These are phyloP conservation scores for Drosophila gaucha DNA, from an alignment of 2,888 invertebrate species.

Conservation along the genomic window DNA sequence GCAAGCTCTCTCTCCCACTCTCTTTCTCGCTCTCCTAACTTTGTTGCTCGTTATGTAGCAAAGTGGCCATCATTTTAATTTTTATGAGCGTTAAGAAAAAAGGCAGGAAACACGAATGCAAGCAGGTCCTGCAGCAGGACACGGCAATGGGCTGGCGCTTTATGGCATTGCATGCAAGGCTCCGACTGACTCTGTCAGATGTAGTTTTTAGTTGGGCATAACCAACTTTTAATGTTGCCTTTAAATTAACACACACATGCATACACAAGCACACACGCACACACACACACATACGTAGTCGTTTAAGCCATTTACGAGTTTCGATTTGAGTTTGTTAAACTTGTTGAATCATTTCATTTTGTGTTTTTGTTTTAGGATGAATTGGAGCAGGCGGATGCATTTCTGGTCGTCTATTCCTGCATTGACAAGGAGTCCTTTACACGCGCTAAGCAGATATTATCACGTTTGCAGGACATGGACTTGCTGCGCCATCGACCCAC, in stretches of 20 bases:
- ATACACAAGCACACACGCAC: neutral
- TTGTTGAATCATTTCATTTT: constrained; percentile 51
- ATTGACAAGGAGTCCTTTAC: constrained; percentile 95
- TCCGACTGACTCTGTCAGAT: neutral
- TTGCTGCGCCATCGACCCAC: constrained; percentile 91
- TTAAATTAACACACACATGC: constrained; percentile 9
- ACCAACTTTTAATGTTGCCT: constrained; percentile 19
- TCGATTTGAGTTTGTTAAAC: constrained; percentile 27
- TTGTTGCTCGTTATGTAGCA: constrained; percentile 47
- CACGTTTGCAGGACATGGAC: constrained; percentile 91
- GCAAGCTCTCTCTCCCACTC: neutral
- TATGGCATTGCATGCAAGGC: constrained; percentile 17
- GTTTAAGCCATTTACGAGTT: constrained; percentile 10
- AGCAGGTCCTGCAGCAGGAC: constrained; percentile 27
- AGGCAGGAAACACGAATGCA: constrained; percentile 12
- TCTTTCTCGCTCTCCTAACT: constrained; percentile 13
- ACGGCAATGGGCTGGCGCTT: constrained; percentile 13
- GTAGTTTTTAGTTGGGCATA: constrained; percentile 11
- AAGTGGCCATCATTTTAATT: constrained; percentile 74
- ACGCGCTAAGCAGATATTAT: constrained; percentile 91
- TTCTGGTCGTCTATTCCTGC: constrained; percentile 95
- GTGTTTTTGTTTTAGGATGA: constrained; percentile 87
- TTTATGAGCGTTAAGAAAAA: constrained; percentile 61
- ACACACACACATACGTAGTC: neutral
- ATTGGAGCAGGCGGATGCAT: constrained; percentile 92